Evolutionary conservation across 1,140 invertebrate genomes (phyloP).

Genomic region (Reticulitermes speratus): DNA sequence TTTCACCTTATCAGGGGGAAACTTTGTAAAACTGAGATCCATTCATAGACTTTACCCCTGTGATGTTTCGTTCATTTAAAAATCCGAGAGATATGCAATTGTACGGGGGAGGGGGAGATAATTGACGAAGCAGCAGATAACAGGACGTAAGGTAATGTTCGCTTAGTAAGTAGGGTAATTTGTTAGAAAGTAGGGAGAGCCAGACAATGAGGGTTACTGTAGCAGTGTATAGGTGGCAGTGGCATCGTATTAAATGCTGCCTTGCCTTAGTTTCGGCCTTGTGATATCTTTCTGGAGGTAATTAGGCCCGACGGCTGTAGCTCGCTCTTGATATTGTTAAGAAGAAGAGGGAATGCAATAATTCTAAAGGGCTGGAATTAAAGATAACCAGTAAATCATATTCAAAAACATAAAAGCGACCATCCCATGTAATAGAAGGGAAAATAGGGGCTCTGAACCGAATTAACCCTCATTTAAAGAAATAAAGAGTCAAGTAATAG

Average conservation of each 20-base stretch:
- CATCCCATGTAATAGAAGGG: no score
- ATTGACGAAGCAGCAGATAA: background rate
- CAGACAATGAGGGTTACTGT: no score
- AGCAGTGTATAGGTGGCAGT: no score
- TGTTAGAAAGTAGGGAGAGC: background rate
- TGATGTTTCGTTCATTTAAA: background rate
- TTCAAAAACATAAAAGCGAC: background rate
- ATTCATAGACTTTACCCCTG: no score
- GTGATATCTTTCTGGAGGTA: background rate
- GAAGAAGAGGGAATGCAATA: background rate
- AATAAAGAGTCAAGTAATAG: background rate
- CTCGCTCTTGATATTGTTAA: background rate
- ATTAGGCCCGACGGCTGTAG: background rate
- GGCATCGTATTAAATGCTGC: background rate
- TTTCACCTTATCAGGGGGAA: background rate
- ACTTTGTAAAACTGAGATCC: background rate
- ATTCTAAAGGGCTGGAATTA: background rate
- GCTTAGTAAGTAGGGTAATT: background rate
- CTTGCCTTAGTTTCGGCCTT: background rate
- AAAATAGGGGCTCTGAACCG: background rate
- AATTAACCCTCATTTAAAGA: background rate
- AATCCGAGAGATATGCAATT: background rate
- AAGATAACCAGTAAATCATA: constrained; percentile 17
- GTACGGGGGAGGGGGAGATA: background rate
- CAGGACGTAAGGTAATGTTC: background rate